Evolutionary conservation across 1,140 invertebrate species (phyloP).

Genomic region (Cheumatopsyche charites): DNA sequence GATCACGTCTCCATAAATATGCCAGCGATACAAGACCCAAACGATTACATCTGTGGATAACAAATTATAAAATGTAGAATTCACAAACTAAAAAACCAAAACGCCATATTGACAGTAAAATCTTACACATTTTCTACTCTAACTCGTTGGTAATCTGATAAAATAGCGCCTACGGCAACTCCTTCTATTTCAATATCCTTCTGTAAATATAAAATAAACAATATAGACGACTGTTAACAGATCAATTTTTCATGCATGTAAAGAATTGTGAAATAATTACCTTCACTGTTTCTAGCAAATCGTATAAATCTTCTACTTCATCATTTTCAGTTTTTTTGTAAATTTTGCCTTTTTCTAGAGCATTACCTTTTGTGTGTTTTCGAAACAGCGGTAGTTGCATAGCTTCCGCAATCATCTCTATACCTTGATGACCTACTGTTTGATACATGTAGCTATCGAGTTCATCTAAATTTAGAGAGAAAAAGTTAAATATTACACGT

Average conservation of each 20-base stretch:
- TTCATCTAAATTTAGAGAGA: constrained; percentile 72
- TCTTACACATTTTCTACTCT: constrained; percentile 97
- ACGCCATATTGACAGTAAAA: too few species aligned
- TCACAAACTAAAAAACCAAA: constrained; percentile 40
- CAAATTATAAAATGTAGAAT: constrained; percentile 35
- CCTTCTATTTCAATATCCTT: constrained; percentile 83
- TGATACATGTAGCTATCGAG: constrained; percentile 99
- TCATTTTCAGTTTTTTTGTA: constrained; percentile 88
- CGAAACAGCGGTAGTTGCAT: constrained; percentile 92
- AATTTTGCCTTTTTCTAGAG: constrained; percentile 77
- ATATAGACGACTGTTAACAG: too few species aligned
- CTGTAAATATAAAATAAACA: constrained; percentile 63
- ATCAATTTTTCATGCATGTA: too few species aligned
- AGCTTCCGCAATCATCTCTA: constrained; percentile 90
- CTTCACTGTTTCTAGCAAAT: constrained; percentile 83
- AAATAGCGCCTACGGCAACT: constrained; percentile 95
- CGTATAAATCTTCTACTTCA: constrained; percentile 98
- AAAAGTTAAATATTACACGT: not conserved
- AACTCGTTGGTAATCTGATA: constrained; percentile 97
- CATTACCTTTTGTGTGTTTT: constrained; percentile 81
- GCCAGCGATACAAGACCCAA: constrained; percentile 87
- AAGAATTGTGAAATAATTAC: constrained; percentile 56
- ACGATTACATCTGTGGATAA: constrained; percentile 76
- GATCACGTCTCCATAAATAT: constrained; percentile 94
- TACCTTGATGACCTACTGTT: constrained; percentile 95